phyloP scores from a whole-genome alignment of 2,888 invertebrate genomes.

The Cephalotes varians region DNA sequence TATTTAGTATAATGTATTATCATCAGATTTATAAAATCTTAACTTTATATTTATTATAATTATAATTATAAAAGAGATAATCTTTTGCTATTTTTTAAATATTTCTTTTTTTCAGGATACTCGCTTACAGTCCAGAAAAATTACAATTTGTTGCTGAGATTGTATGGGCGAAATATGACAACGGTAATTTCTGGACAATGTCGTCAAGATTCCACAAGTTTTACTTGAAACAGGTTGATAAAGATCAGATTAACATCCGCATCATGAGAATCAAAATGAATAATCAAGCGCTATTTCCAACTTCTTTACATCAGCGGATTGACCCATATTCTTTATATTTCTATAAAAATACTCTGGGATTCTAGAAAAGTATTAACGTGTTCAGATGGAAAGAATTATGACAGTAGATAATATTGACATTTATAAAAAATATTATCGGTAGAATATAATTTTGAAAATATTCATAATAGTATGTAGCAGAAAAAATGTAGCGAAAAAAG shows the following conservation, averaged over 20 bases:
- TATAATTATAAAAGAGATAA: conserved; percentile 16
- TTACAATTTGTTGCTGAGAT: conserved; percentile 94
- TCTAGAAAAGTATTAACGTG: neutral
- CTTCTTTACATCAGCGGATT: neutral
- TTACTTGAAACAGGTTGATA: conserved; percentile 90
- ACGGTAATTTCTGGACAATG: conserved; percentile 91
- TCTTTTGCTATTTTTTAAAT: neutral
- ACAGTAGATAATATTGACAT: neutral
- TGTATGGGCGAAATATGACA: conserved; percentile 89
- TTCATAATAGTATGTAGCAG: neutral
- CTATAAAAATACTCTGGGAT: conserved; percentile 75
- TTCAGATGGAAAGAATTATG: neutral
- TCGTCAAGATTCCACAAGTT: conserved; percentile 93
- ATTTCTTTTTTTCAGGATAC: conserved; percentile 86
- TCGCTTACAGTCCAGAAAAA: conserved; percentile 90
- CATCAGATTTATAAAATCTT: neutral
- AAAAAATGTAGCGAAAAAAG: neutral
- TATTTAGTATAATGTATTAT: neutral
- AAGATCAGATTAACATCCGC: conserved; percentile 91
- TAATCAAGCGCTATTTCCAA: neutral
- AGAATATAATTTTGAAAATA: neutral
- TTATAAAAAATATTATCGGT: neutral
- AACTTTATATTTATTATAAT: neutral
- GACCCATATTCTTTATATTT: conserved; percentile 56
- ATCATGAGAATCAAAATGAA: conserved; percentile 88